Evolutionary conservation across 2,797 vertebrate genomes (phyloP), one percentile per base, ranked within the genome.

Genomic region (Ataeniobius toweri): DNA sequence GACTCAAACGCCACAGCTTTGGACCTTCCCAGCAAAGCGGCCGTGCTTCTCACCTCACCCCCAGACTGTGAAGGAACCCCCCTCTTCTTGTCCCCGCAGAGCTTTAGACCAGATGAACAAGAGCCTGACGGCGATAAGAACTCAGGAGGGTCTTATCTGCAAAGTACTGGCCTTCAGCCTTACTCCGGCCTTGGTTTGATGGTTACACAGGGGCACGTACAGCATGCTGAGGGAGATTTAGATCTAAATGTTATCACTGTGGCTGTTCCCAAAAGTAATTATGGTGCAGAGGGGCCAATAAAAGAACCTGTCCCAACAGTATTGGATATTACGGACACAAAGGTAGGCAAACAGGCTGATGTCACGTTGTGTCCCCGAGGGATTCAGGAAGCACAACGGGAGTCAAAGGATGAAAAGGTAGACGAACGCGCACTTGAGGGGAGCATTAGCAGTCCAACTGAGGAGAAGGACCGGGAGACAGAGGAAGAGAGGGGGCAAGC

Each of bases 1-100:
- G 98, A 99, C 91, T 99, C 98, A n/a, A 99, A 98, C 5, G 97
- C 96, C 73, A 99, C 98, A 0, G 98, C 98, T 36, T 83, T 99
- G 89, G 98, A 99, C 86, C 96, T 99, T 56, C 98, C 98, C 50
- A 96, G 97, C 91, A 96, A 97, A 88, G 95, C 94, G 58, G 92
- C 96, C 24, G 96, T 94, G 92, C 96, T 92, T 83, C 95, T 96
- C 39, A 89, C 94, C 28, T 94, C 97, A 0, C 95, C 96, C 8
- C 95, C 96, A 6, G 96, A 96, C 88, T 94, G 91, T 3, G 82
- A 87, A 50, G 91, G 92, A 55, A 82, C 50, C 53, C 79, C 89
- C 28, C 9, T 28, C 31, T 59, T 91, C 73, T 81, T 84, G 59
- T 53, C 75, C 24, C 77, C 48, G 0, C 89, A 81, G 61, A 71